These are phyloP conservation scores for Gisinianus flammeolus DNA, from an alignment of 2,888 invertebrate species.

Conservation along the genomic window DNA sequence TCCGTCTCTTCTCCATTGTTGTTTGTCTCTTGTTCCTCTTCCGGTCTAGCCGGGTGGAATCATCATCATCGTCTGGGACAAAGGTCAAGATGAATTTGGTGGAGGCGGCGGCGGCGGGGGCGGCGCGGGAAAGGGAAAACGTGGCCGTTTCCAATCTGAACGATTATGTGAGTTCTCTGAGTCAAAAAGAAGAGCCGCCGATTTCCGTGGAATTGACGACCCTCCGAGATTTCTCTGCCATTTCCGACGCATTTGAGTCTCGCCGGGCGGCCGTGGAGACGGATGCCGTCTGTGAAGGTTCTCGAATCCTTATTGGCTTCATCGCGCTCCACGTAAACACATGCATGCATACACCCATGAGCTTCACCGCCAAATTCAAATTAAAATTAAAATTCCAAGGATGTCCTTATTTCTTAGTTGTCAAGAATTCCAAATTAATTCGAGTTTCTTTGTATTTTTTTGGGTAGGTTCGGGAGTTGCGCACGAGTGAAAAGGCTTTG, in stretches of 20 bases:
- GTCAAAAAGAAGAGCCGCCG: not conserved
- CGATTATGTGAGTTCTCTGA: not conserved
- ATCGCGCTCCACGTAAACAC: conserved; percentile 9
- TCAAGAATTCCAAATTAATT: too few species aligned
- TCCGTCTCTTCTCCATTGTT: too few species aligned
- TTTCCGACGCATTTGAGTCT: conserved; percentile 2
- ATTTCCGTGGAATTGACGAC: not conserved
- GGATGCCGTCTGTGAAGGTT: not conserved
- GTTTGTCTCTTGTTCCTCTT: too few species aligned
- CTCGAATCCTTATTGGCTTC: not conserved
- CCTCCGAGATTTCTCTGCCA: not conserved
- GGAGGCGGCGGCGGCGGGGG: too few species aligned
- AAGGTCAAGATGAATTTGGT: too few species aligned
- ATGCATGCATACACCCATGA: not conserved
- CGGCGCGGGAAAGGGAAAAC: too few species aligned
- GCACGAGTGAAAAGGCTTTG: not conserved
- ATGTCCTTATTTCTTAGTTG: too few species aligned
- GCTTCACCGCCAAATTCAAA: not conserved
- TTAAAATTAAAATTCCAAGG: too few species aligned
- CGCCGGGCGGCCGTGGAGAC: not conserved
- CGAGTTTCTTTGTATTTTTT: not conserved
- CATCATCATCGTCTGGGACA: too few species aligned
- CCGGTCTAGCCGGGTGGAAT: too few species aligned
- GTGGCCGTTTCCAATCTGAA: conserved; percentile 2
- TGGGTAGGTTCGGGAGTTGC: not conserved